A percentile compares a stretch with the other conserved stretches of the same genome.
These are phyloP conservation scores for Lerista edwardsae DNA, from an alignment of 2,797 vertebrate genomes.

Conservation along the genomic window DNA sequence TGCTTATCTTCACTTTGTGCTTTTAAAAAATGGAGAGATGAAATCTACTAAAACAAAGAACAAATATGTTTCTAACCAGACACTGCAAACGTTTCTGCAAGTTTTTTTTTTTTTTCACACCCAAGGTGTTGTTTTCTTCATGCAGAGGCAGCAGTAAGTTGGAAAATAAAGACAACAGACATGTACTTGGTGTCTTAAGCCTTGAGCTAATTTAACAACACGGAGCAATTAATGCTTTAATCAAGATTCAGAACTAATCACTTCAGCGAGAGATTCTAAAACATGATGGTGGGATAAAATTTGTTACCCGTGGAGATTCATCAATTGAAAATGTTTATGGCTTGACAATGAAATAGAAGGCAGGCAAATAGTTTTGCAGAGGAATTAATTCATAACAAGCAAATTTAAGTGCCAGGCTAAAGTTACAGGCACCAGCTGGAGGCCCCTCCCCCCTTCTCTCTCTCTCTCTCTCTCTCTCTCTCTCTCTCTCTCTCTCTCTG, in stretches of 20 bases:
- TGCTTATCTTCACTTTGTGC: not conserved
- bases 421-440: not conserved
- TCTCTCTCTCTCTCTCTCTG: too few relatives aligned
- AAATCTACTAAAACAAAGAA: conserved; percentile 46
- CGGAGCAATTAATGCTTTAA: conserved; percentile 66
- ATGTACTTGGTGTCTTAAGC: conserved; percentile 52
- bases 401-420: not conserved
- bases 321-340: conserved; percentile 34
- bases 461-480: too few relatives aligned
- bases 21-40: conserved; percentile 39
- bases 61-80: conserved; percentile 67
- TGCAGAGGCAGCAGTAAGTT: conserved; percentile 54
- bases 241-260: conserved; percentile 69
- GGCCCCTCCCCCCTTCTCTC: too few relatives aligned
- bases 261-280: conserved; percentile 53
- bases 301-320: conserved; percentile 57
- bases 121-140: conserved; percentile 69
- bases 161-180: conserved; percentile 67
- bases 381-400: conserved; percentile 35
- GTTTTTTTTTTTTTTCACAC: conserved; percentile 70
- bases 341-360: not conserved
- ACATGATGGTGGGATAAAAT: conserved; percentile 40
- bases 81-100: conserved; percentile 69
- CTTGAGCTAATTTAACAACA: conserved; percentile 62
- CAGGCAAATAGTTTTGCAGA: conserved; percentile 1